Evolutionary conservation across 2,888 invertebrate species (phyloP), one percentile per base, ranked within the genome.

Genomic region (Axea sp.): DNA sequence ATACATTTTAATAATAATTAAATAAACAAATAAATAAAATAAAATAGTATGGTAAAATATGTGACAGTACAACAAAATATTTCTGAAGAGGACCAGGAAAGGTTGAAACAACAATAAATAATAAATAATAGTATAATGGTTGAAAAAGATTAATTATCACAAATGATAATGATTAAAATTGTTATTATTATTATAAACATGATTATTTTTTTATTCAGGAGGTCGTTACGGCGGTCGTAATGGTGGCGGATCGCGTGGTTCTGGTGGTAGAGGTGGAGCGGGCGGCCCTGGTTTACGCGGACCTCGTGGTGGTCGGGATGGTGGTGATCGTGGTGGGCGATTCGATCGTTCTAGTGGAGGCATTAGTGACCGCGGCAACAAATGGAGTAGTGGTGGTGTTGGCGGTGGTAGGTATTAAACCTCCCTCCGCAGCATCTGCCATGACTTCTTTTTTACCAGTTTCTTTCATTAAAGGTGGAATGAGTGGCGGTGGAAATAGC

Each of bases 181-280:
- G n/a, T n/a, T n/a, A n/a, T n/a, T n/a, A n/a, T n/a, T n/a, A n/a
- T n/a, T n/a, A n/a, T n/a, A n/a, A n/a, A n/a, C n/a, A n/a, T n/a
- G n/a, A n/a, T n/a, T n/a, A n/a, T n/a, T n/a, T n/a, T n/a, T 39
- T 26, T 43, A 31, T 24, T 15, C 5, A 85, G 86, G 86, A 73
- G 85, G 86, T 28, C 81, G 86, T 69, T 86, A 81, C 17, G 82
- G 84, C 7, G 83, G 83, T 15, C 82, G 86, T 30, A 83, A 79
- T 30, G 80, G 79, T 7, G 81, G 82, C 8, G 82, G 85, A 12
- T 76, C 80, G 12, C 31, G 69, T 3, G 82, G 85, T 11, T 75
- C 79, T 24, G 35, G 64, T 1, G 37, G 73, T 11, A 51, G 76
- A 43, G 75, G 78, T 5, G 78, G 80, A 1, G 76, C 78, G 15